A percentile compares a stretch with the other conserved stretches of the same genome.
Evolutionary conservation across 2,797 vertebrate genomes (phyloP).

Genomic region (Gephyroberyx darwinii): DNA sequence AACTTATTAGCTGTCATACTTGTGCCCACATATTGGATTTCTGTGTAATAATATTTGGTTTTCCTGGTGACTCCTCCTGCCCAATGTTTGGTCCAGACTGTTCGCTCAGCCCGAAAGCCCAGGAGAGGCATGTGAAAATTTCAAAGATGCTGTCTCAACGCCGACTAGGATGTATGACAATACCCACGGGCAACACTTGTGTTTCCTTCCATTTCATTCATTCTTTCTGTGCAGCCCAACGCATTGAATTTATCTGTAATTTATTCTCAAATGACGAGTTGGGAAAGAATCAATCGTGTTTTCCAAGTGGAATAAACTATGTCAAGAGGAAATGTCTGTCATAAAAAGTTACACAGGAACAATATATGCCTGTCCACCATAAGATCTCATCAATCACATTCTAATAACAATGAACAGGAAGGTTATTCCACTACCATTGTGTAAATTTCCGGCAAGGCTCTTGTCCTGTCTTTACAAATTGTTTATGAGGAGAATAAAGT

Average conservation of each 20-base stretch:
- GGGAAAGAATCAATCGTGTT: slow-evolving; percentile 43
- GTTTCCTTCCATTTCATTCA: slow-evolving; percentile 53
- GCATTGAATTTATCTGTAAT: slow-evolving; percentile 59
- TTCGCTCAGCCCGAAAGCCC: slow-evolving; percentile 56
- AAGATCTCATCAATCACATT: slow-evolving; percentile 1
- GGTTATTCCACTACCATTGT: slow-evolving; percentile 12
- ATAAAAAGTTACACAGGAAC: slow-evolving; percentile 44
- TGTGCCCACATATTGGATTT: slow-evolving; percentile 77
- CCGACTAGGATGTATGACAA: slow-evolving; percentile 64
- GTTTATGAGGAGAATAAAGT: slow-evolving; percentile 48
- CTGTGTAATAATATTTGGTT: slow-evolving; percentile 79
- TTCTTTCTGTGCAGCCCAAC: slow-evolving; percentile 36
- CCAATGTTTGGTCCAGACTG: slow-evolving; percentile 58
- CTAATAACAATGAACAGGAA: slow-evolving; percentile 4
- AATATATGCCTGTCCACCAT: slow-evolving; percentile 32
- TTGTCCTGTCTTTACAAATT: slow-evolving; percentile 31
- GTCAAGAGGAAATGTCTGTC: slow-evolving; percentile 46
- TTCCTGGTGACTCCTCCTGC: slow-evolving; percentile 66
- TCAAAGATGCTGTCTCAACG: slow-evolving; percentile 64
- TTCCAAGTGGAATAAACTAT: slow-evolving; percentile 56
- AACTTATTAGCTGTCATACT: slow-evolving; percentile 77
- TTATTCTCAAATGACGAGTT: slow-evolving; percentile 46
- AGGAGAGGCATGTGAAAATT: slow-evolving; percentile 66
- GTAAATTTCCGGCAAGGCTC: slow-evolving; percentile 28
- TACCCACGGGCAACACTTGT: slow-evolving; percentile 56